Evolutionary conservation across 92 coral and sea anemone genomes (phyloP).

Genomic region (Epizoanthus scotinus): DNA sequence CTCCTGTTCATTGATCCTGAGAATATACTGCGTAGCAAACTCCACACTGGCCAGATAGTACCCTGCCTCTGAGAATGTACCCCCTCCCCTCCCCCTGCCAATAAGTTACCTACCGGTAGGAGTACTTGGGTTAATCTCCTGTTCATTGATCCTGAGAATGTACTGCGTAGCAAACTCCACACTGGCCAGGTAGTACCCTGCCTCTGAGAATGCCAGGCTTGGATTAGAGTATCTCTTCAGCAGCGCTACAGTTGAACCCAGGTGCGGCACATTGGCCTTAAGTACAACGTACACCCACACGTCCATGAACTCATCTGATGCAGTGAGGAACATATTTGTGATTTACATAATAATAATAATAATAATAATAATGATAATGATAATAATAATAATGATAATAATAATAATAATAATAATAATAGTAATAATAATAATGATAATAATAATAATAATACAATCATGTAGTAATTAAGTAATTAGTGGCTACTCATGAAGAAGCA

Average conservation of each 20-base stretch:
- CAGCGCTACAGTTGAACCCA: slow-evolving; percentile 62
- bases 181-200: slow-evolving; percentile 81
- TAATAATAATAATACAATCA: too few species aligned
- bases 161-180: slow-evolving; percentile 87
- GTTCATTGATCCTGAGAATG: slow-evolving; percentile 66
- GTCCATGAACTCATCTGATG: slow-evolving; percentile 87
- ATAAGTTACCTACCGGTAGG: not conserved
- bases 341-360: too few species aligned
- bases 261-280: slow-evolving; percentile 69
- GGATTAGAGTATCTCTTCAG: slow-evolving; percentile 80
- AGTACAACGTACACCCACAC: slow-evolving; percentile 87
- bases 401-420: too few species aligned
- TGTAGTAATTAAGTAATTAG: too few species aligned
- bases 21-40: slow-evolving; percentile 83
- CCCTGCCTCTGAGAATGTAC: slow-evolving; percentile 88
- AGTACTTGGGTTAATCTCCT: slow-evolving; percentile 52
- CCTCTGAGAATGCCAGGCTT: slow-evolving; percentile 78
- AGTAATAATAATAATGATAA: too few species aligned
- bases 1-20: slow-evolving; percentile 70
- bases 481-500: too few species aligned
- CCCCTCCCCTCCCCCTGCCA: too few species aligned
- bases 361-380: too few species aligned
- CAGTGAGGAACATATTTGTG: too few species aligned
- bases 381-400: too few species aligned
- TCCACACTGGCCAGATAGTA: slow-evolving; percentile 80